Percentiles rank a stretch among this genome's conserved stretches.
Evolutionary conservation across 1,140 invertebrate genomes (phyloP).

Genomic region (Drosophila nasuta): DNA sequence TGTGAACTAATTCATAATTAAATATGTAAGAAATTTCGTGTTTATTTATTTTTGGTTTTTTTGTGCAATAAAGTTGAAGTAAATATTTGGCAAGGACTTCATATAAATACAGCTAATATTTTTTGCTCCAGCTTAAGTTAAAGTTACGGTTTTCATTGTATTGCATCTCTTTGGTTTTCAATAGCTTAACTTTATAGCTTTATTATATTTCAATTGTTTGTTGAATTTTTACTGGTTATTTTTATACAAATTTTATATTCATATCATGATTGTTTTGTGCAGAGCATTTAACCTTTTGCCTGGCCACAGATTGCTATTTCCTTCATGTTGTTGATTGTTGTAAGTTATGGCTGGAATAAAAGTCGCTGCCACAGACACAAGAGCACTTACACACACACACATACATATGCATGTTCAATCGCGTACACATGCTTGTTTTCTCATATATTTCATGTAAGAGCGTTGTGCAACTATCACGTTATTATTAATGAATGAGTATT

Average conservation of each 20-base stretch:
- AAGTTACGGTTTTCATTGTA: neutral
- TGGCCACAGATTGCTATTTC: conserved; percentile 36
- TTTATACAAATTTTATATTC: conserved; percentile 13
- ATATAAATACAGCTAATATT: neutral
- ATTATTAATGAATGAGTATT: conserved; percentile 83
- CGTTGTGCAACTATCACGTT: conserved; percentile 72
- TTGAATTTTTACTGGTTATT: neutral
- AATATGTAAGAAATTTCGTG: no score
- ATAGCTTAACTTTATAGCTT: neutral
- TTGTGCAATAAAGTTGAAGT: no score
- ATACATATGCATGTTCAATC: neutral
- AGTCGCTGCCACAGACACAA: conserved; percentile 49
- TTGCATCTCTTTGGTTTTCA: conserved; percentile 10
- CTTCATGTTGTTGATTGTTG: conserved; percentile 51
- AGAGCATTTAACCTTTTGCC: conserved; percentile 36
- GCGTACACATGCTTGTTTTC: conserved; percentile 25
- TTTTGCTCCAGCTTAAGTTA: neutral
- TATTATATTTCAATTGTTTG: conserved; percentile 8
- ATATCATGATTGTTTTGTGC: neutral
- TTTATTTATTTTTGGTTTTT: no score
- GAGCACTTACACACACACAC: conserved; percentile 12
- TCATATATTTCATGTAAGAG: conserved; percentile 30
- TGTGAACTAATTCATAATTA: no score
- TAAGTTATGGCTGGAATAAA: conserved; percentile 73
- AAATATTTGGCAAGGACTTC: no score